Evolutionary conservation across 2,888 invertebrate species (phyloP).

Genomic region (Drosophila lacicola): DNA sequence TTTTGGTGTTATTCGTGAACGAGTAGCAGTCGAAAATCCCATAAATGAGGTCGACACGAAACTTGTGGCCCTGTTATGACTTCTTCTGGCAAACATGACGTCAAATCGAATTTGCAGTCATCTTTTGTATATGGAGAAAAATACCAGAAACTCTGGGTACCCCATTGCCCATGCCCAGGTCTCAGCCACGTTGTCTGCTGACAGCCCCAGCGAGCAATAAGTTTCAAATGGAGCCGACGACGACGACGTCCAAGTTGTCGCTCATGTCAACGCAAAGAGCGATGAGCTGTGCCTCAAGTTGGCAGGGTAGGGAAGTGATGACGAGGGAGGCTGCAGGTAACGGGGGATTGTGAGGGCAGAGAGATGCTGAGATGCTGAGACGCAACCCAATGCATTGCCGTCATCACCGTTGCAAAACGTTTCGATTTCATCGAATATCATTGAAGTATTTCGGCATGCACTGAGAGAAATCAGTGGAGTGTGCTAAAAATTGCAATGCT

Average conservation of each 20-base stretch:
- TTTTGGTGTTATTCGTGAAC: conserved; percentile 7
- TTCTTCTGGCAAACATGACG: conserved; percentile 36
- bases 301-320: not conserved
- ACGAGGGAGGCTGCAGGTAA: not conserved
- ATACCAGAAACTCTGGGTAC: conserved; percentile 46
- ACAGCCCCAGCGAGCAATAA: conserved; percentile 74
- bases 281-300: conserved; percentile 43
- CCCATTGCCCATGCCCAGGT: conserved; percentile 12
- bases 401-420: conserved; percentile 38
- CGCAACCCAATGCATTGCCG: conserved; percentile 31
- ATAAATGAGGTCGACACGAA: conserved; percentile 42
- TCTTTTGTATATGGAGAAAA: conserved; percentile 34
- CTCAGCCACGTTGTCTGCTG: conserved; percentile 56
- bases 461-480: conserved; percentile 39
- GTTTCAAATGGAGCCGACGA: conserved; percentile 72
- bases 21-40: conserved; percentile 1
- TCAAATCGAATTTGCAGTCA: conserved; percentile 62
- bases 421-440: conserved; percentile 67
- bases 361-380: not conserved
- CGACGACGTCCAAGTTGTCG: conserved; percentile 51
- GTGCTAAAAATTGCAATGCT: conserved; percentile 8
- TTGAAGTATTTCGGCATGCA: conserved; percentile 53
- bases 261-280: conserved; percentile 62
- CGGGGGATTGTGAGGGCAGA: conserved; percentile 1
- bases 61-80: conserved; percentile 55